Evolutionary conservation across 2,113 vertebrate species (phyloP).

Genomic region (Neolamprologus variostigma): DNA sequence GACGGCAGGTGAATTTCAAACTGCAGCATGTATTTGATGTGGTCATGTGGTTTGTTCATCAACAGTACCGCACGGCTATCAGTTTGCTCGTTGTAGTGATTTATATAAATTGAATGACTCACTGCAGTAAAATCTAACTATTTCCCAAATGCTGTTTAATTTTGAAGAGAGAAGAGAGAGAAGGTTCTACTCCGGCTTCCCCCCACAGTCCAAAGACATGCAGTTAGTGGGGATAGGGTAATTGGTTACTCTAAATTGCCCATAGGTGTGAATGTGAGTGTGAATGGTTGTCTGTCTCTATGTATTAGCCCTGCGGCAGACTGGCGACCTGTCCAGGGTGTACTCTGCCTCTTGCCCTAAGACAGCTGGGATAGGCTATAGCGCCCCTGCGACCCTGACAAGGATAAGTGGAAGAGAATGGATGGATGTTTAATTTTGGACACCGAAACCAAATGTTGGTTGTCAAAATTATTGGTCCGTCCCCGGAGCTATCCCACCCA

Average conservation of each 20-base stretch:
- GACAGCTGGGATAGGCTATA: not conserved
- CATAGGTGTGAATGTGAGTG: not conserved
- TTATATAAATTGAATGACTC: not conserved
- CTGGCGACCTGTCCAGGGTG: not conserved
- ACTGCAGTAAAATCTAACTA: not conserved
- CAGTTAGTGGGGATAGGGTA: not conserved
- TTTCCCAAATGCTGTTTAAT: not conserved
- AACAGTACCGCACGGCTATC: not conserved
- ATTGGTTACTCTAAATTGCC: not conserved
- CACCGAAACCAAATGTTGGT: not conserved
- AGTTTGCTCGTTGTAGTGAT: not conserved
- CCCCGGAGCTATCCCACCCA: not conserved
- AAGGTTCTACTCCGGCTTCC: not conserved
- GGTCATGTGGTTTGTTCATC: not conserved
- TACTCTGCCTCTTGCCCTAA: not conserved
- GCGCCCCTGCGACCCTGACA: fast-evolving
- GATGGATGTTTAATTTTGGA: not conserved
- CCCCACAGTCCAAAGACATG: not conserved
- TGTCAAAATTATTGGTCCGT: not conserved
- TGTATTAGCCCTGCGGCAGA: not conserved
- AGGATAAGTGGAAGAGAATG: not conserved
- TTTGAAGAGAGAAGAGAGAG: not conserved
- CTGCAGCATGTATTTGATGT: not conserved
- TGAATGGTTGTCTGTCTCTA: not conserved
- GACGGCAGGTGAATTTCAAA: not conserved